Evolutionary conservation across 2,797 vertebrate species (phyloP).

Genomic region (Alfaro cultratus): DNA sequence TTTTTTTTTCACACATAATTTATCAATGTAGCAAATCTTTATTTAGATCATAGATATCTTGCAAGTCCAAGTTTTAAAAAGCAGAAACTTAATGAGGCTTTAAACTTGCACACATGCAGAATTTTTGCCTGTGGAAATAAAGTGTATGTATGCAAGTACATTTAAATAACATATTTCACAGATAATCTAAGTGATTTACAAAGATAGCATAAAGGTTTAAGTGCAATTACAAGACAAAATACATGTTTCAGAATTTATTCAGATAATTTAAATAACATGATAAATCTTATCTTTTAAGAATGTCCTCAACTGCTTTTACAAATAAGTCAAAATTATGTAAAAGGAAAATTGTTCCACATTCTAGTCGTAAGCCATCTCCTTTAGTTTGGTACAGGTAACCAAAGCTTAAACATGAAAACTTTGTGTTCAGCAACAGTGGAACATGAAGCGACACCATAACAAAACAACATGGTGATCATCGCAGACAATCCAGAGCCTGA

Average conservation of each 20-base stretch:
- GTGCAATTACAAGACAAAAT: not conserved
- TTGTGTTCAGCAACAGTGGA: not conserved
- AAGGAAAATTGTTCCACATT: not conserved
- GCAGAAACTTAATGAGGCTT: not conserved
- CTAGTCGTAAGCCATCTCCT: not conserved
- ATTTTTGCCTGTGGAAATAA: not conserved
- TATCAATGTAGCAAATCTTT: not conserved
- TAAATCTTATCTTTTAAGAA: not conserved
- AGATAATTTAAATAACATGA: not conserved
- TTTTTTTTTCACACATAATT: not conserved
- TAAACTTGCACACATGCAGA: not conserved
- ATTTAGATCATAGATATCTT: not conserved
- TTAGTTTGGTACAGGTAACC: not conserved
- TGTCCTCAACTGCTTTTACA: not conserved
- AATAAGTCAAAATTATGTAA: not conserved
- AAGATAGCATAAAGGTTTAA: not conserved
- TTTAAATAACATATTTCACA: not conserved
- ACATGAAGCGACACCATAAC: not conserved
- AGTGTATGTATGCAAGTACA: not conserved
- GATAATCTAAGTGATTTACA: not conserved
- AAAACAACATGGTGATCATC: not conserved
- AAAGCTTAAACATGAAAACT: not conserved
- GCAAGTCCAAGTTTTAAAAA: not conserved
- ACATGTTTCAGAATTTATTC: not conserved
- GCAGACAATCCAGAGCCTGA: not conserved